Conservation (phyloP, 2,797 vertebrate genomes). For the Aplochiton taeniatus region DNA sequence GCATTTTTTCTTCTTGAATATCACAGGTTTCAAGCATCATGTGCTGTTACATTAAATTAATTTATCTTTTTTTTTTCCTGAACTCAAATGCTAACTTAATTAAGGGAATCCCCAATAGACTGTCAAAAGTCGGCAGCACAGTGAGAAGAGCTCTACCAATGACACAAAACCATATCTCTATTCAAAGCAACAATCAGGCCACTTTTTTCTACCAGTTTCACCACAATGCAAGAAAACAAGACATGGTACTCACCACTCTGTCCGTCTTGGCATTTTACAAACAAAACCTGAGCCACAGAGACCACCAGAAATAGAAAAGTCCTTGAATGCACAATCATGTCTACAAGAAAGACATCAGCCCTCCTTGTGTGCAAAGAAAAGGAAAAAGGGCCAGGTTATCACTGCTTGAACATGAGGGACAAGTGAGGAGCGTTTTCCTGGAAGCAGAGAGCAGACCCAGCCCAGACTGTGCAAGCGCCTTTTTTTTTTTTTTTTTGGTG, state of each 20-base stretch:
- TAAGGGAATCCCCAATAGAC: too few species aligned
- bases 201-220: conserved; percentile 3
- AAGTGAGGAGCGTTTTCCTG: conserved; percentile 72
- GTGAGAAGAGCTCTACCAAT: too few species aligned
- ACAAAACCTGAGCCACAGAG: conserved; percentile 69
- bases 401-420: conserved; percentile 74
- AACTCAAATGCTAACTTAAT: too few species aligned
- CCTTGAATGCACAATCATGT: conserved; percentile 78
- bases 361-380: conserved; percentile 57
- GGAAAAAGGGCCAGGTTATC: conserved; percentile 68
- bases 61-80: too few species aligned
- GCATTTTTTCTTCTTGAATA: too few species aligned
- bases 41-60: too few species aligned
- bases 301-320: conserved; percentile 74
- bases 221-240: conserved; percentile 26
- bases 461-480: conserved; percentile 81
- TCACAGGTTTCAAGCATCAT: too few species aligned
- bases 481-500: conserved; percentile 63
- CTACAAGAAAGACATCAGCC: conserved; percentile 78
- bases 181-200: conserved; percentile 18
- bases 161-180: not conserved
- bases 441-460: conserved; percentile 85
- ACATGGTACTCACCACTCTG: conserved; percentile 71
- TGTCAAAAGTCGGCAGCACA: too few species aligned
- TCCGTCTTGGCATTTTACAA: conserved; percentile 74